Percentiles rank a stretch among this genome's conserved stretches.
phyloP scores from a whole-genome alignment of 2,888 invertebrate species.

The Erebia ligea region DNA sequence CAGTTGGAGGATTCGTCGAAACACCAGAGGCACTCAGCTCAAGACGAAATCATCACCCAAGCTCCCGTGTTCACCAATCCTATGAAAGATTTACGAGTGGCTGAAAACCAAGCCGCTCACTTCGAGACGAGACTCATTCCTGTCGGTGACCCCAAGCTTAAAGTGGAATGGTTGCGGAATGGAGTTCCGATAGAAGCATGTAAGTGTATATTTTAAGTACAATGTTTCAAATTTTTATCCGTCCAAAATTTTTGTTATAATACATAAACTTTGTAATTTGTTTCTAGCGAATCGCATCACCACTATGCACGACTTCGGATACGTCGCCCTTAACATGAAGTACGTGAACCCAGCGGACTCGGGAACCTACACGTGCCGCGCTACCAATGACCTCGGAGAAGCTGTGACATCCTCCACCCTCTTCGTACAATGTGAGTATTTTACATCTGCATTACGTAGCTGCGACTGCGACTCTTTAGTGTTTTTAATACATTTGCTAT shows the following conservation, averaged over 20 bases:
- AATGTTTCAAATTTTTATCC: background rate
- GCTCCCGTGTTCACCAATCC: slow-evolving; percentile 97
- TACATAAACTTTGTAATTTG: background rate
- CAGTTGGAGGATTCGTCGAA: slow-evolving; percentile 92
- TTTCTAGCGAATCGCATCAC: slow-evolving; percentile 91
- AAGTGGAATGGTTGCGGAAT: slow-evolving; percentile 96
- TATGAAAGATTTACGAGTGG: slow-evolving; percentile 91
- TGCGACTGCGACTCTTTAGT: too few species aligned
- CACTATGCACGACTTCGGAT: slow-evolving; percentile 99
- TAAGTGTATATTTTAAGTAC: slow-evolving; percentile 68
- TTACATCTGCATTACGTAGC: background rate
- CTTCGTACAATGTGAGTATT: slow-evolving; percentile 90
- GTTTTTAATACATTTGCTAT: too few species aligned
- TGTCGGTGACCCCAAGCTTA: slow-evolving; percentile 95
- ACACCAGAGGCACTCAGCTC: slow-evolving; percentile 87
- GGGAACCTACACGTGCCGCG: slow-evolving; percentile 97
- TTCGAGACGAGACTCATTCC: slow-evolving; percentile 97
- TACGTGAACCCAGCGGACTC: slow-evolving; percentile 98
- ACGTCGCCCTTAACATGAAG: slow-evolving; percentile 97
- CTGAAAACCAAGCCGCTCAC: slow-evolving; percentile 96
- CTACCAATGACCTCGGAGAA: slow-evolving; percentile 95
- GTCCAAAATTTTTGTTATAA: background rate
- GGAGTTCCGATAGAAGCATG: slow-evolving; percentile 95
- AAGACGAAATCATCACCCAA: slow-evolving; percentile 92
- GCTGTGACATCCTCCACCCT: slow-evolving; percentile 97